Evolutionary conservation across 2,113 vertebrate genomes (phyloP), one percentile per base, ranked within the genome.

Genomic region (Eclectus roratus): DNA sequence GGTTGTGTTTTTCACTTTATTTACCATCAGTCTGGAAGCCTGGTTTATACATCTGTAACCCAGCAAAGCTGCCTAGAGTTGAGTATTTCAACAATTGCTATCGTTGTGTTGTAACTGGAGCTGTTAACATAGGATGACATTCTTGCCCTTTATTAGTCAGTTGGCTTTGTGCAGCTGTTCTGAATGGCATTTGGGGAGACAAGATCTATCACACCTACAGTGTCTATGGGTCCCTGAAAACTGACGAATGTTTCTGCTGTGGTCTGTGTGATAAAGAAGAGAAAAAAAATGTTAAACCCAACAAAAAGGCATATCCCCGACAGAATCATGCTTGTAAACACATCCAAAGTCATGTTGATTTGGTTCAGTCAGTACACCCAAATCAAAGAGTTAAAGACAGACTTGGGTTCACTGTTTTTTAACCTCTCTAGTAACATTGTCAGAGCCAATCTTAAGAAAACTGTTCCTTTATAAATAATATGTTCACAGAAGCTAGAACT

Each of bases 161-260:
- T 66, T 16, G 31, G 73, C 60, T 95, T 94, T 88, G 55, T 95
- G 92, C 95, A 97, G 95, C 93, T 97, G 95, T 93, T 92, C 58
- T 1, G 17, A n/a, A 5, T 70, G 78, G 68, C 73, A 83, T 96
- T 11, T 87, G 55, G 60, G 66, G 68, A 88, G 93, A 77, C 55
- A 80, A 63, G 39, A 87, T 80, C 46, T 44, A 60, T 91, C 85
- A 47, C 85, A 96, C 79, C 88, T 97, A 72, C 77, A 55, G 37
- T 53, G 64, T 47, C n/a, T 46, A 1, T 7, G 61, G 11, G 17
- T 60, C 82, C n/a, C 79, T 93, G 76, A 56, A 92, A 86, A 85
- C 21, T 1, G 4, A 84, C 20, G 23, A 82, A 68, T 50, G 50
- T 86, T 39, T 35, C 18, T 53, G 33, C 44, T 65, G 5, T 33